Conservation (phyloP, 2,888 invertebrate species). For the Eupithecia exiguata region DNA sequence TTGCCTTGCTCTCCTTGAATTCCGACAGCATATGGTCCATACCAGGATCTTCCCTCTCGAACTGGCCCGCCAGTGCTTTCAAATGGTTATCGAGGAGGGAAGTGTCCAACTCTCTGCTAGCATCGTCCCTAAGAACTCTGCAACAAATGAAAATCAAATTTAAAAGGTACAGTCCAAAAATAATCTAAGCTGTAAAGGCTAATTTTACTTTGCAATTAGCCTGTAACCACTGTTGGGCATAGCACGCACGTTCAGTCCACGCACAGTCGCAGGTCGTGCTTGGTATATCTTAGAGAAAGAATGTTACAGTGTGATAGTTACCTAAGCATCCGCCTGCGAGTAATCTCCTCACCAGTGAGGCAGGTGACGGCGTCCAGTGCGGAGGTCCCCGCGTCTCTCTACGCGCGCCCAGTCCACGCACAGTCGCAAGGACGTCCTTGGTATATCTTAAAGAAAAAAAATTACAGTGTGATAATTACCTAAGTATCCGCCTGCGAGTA, state of each 20-base stretch:
- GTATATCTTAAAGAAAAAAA: neutral
- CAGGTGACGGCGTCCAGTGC: slow-evolving; percentile 68
- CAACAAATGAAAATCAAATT: slow-evolving; percentile 1
- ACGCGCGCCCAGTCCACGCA: slow-evolving; percentile 64
- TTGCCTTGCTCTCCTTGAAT: slow-evolving; percentile 73
- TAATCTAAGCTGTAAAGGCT: neutral
- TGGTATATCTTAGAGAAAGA: no score
- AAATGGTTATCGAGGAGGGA: slow-evolving; percentile 70
- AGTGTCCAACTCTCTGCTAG: slow-evolving; percentile 61
- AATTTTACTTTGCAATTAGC: no score
- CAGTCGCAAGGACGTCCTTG: slow-evolving; percentile 58
- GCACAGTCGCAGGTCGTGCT: slow-evolving; percentile 56
- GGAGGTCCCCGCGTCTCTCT: slow-evolving; percentile 54
- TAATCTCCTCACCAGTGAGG: slow-evolving; percentile 69
- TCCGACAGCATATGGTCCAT: slow-evolving; percentile 62
- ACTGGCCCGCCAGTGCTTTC: slow-evolving; percentile 61
- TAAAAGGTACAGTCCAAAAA: neutral
- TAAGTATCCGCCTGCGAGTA: slow-evolving; percentile 69
- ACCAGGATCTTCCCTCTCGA: slow-evolving; percentile 66
- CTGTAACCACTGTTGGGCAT: no score
- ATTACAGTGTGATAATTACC: slow-evolving; percentile 46
- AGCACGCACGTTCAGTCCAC: slow-evolving; percentile 63
- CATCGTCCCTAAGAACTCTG: slow-evolving; percentile 66
- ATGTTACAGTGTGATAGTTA: slow-evolving; percentile 33
- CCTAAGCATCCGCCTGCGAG: slow-evolving; percentile 70